Base-by-base conservation (phyloP, 2,113 vertebrate species). In the Chionis minor region DNA sequence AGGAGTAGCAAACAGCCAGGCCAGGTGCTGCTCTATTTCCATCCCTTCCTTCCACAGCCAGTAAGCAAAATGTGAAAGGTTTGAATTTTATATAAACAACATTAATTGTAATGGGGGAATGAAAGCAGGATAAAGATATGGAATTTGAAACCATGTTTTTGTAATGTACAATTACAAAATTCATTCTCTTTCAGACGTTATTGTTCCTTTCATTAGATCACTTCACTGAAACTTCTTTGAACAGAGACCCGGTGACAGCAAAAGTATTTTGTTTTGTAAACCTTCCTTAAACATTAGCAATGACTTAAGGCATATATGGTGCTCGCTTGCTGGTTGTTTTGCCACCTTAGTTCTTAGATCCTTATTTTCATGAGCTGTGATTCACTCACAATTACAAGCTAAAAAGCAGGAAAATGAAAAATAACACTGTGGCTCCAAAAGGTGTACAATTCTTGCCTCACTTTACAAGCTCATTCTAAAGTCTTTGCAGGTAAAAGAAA, bases 161-260 rank as follows among this genome's bases (percentile, higher is more conserved):
- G 13, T 66, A 71, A 30, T 1, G 1, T 40, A 19, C 8, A 56
- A 0, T 58, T 89, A 30, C 0, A 38, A 38, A 38, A 0, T 69
- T 78, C 3, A 4, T 61, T 66, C 8, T 62, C 38, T 88, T 75
- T 63, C 42, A 47, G 7, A 15, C 5, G 1, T 75, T 75, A 32
- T 6, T 80, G 33, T 52, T 88, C 45, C 14, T 59, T 90, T 82
- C 23, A 62, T 49, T 55, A 55, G 70, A 56, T 83, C 19, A 65
- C 45, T 86, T 26, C 35, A 32, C 3, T 74, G 62, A 83, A 69
- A 49, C 38, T 11, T 77, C 51, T 55, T 88, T 85, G 20, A 72
- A 55, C 30, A 20, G 58, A 90, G 62, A 74, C 12, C 5, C 4
- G 10, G 22, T 24, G 63, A 51, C 13, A 62, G 81, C 47, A 72